Percentiles rank a stretch among this genome's conserved stretches.
Evolutionary conservation across 2,888 invertebrate genomes (phyloP).

Genomic region (Altica lythri): DNA sequence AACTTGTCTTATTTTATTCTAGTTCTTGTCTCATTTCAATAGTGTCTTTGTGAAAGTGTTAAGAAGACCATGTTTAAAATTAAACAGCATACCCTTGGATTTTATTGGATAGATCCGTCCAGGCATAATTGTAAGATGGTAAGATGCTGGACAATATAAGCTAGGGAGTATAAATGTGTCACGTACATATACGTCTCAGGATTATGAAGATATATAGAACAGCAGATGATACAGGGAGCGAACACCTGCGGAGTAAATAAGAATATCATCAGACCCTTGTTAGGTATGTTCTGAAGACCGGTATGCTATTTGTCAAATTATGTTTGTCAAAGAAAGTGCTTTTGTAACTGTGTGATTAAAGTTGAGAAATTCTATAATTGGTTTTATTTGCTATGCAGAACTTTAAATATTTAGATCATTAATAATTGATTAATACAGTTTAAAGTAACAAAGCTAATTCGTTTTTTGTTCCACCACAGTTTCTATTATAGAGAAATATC

Average conservation of each 20-base stretch:
- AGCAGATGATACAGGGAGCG: constrained; percentile 10
- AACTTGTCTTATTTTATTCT: no score
- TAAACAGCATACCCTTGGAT: no score
- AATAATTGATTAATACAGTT: no score
- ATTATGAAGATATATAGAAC: constrained; percentile 10
- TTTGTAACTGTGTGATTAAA: constrained; percentile 3
- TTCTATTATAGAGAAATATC: no score
- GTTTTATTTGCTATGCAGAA: no score
- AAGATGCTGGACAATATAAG: constrained; percentile 7
- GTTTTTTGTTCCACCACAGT: no score
- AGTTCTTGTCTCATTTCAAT: no score
- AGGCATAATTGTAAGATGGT: background rate
- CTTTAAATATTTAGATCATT: no score
- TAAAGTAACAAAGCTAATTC: no score
- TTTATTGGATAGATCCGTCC: background rate
- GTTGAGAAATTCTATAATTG: no score
- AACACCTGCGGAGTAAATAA: constrained; percentile 11
- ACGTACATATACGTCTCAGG: constrained; percentile 13
- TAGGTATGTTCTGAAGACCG: background rate
- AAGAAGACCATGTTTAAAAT: no score
- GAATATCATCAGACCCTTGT: constrained; percentile 7
- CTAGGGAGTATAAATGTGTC: constrained; percentile 11
- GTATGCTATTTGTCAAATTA: constrained; percentile 4
- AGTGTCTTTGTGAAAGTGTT: no score
- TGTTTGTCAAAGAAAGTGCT: constrained; percentile 6